Conservation (phyloP, 1,140 invertebrate species). For the Mylabris phalerata region DNA sequence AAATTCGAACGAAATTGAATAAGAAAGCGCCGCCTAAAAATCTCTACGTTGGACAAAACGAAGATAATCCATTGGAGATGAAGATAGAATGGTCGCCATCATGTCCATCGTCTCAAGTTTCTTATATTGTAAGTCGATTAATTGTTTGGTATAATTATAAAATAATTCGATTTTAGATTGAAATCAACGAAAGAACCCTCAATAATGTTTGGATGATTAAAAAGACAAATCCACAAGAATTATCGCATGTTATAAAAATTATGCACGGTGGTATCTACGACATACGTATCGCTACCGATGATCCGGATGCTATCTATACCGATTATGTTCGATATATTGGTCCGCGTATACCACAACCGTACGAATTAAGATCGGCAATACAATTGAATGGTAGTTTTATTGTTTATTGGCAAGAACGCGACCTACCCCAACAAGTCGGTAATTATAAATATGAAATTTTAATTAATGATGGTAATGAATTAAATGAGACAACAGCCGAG, state of each 20-base stretch:
- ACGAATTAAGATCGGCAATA: conserved; percentile 52
- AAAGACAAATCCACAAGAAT: conserved; percentile 39
- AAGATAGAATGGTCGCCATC: conserved; percentile 45
- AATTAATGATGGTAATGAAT: conserved; percentile 49
- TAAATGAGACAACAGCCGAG: conserved; percentile 48
- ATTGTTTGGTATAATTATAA: conserved; percentile 5
- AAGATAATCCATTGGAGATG: conserved; percentile 33
- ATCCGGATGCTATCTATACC: conserved; percentile 42
- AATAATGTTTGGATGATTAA: conserved; percentile 40
- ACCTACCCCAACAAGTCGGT: conserved; percentile 23
- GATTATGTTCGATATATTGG: conserved; percentile 47
- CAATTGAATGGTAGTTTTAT: conserved; percentile 52
- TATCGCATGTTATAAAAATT: conserved; percentile 50
- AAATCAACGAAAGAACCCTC: conserved; percentile 33
- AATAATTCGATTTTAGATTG: conserved; percentile 10
- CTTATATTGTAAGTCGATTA: conserved; percentile 28
- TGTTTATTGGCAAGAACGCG: conserved; percentile 54
- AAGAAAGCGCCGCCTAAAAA: conserved; percentile 53
- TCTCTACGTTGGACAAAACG: conserved; percentile 37
- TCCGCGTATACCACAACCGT: conserved; percentile 55
- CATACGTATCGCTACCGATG: conserved; percentile 52
- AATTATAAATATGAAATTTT: conserved; percentile 53
- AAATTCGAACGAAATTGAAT: conserved; percentile 58
- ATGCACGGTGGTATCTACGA: conserved; percentile 58
- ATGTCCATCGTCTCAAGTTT: conserved; percentile 37